Evolutionary conservation across 2,797 vertebrate genomes (phyloP).

Genomic region (Brachymystax lenok): DNA sequence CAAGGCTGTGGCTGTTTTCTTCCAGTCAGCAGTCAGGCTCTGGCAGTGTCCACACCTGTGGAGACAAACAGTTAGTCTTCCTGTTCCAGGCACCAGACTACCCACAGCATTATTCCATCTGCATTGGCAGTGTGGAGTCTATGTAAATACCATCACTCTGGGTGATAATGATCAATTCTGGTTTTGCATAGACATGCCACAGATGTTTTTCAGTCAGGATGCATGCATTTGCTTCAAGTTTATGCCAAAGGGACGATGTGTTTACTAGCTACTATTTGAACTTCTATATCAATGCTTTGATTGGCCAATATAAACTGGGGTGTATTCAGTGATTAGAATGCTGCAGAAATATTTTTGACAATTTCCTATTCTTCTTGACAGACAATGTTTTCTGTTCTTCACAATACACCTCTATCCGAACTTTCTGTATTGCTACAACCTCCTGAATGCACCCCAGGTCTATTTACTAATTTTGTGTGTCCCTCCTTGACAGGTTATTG

Average conservation of each 20-base stretch:
- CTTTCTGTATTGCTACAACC: too few relatives aligned
- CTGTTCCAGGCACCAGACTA: neutral
- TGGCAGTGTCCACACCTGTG: slow-evolving; percentile 96
- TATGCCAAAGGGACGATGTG: too few relatives aligned
- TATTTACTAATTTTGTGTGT: too few relatives aligned
- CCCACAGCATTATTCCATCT: neutral
- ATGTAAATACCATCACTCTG: neutral
- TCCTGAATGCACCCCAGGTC: too few relatives aligned
- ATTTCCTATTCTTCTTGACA: too few relatives aligned
- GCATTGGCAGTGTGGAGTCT: neutral
- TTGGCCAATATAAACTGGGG: too few relatives aligned
- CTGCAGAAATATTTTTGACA: too few relatives aligned
- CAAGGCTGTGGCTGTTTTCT: slow-evolving; percentile 91
- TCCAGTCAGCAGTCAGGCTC: slow-evolving; percentile 90
- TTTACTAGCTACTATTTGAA: too few relatives aligned
- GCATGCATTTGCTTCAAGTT: neutral
- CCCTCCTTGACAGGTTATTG: neutral
- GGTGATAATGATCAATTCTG: neutral
- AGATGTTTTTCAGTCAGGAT: too few relatives aligned
- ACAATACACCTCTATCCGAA: neutral
- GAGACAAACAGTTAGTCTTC: slow-evolving; percentile 13
- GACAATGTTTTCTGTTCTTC: neutral
- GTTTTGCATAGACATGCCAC: neutral
- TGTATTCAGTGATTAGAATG: too few relatives aligned
- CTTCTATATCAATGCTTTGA: too few relatives aligned